Percentiles rank a stretch among this genome's conserved stretches.
phyloP scores from a whole-genome alignment of 2,113 vertebrate genomes.

The Menura novaehollandiae region DNA sequence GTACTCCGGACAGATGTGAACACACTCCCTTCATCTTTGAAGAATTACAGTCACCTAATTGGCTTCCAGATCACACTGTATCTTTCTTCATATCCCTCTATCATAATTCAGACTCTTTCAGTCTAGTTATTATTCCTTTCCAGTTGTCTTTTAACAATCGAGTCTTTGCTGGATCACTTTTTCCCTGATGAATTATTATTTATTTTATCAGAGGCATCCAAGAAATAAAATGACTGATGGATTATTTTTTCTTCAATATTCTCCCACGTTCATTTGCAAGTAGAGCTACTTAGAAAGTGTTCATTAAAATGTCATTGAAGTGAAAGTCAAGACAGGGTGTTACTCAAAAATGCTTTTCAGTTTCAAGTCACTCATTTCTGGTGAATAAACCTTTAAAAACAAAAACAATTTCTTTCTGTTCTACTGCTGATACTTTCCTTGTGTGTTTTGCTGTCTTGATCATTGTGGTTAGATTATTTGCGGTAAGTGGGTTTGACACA shows the following conservation, averaged over 20 bases:
- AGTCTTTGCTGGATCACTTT: slow-evolving; percentile 22
- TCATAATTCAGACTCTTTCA: background rate
- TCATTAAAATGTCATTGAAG: slow-evolving; percentile 59
- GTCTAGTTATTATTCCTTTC: slow-evolving; percentile 5
- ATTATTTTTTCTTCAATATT: background rate
- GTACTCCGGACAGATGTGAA: background rate
- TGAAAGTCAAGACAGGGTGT: background rate
- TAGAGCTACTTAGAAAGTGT: slow-evolving; percentile 30
- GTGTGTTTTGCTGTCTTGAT: background rate
- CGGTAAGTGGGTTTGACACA: background rate
- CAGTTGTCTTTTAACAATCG: background rate
- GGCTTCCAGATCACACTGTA: background rate
- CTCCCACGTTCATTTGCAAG: slow-evolving; percentile 46
- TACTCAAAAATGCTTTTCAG: slow-evolving; percentile 47
- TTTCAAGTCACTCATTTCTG: slow-evolving; percentile 31
- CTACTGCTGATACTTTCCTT: background rate
- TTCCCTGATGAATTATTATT: slow-evolving; percentile 10
- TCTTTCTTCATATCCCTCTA: background rate
- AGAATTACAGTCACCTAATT: background rate
- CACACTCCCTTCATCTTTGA: background rate
- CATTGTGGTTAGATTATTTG: background rate
- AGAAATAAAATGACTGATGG: slow-evolving; percentile 34
- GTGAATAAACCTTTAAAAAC: slow-evolving; percentile 21
- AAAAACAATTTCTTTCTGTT: background rate
- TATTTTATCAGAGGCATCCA: slow-evolving; percentile 1